A percentile compares a stretch with the other conserved stretches of the same genome.
Conservation (phyloP, 1,140 invertebrate species). For the Aphis gossypii region DNA sequence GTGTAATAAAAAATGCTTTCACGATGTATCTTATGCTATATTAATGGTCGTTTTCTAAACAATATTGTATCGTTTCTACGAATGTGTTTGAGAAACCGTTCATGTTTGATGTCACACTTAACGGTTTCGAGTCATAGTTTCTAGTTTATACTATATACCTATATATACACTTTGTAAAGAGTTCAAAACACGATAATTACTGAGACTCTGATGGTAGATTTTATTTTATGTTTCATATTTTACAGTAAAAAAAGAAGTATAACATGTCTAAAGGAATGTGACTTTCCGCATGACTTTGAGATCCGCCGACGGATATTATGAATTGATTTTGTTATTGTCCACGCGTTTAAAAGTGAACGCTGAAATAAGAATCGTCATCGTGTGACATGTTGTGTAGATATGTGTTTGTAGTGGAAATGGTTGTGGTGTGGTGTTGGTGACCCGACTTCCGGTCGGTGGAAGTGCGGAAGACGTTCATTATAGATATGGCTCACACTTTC, state of each 20-base stretch:
- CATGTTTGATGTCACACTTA: not conserved
- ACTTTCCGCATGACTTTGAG: not conserved
- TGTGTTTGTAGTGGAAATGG: not conserved
- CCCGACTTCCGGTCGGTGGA: not conserved
- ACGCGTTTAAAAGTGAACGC: not conserved
- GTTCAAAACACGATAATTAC: not conserved
- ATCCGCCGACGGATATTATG: not conserved
- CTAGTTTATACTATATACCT: not conserved
- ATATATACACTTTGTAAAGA: not conserved
- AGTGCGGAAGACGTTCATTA: not conserved
- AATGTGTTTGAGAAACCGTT: not conserved
- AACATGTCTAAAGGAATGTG: not conserved
- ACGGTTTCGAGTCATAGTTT: not conserved
- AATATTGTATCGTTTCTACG: not conserved
- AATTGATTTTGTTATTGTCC: not conserved
- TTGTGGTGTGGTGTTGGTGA: not conserved
- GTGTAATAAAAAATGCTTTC: too few species aligned
- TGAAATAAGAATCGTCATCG: not conserved
- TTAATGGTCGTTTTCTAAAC: slow-evolving; percentile 3
- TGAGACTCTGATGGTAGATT: not conserved
- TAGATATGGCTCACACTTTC: not conserved
- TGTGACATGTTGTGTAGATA: not conserved
- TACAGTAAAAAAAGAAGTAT: not conserved
- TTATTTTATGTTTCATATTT: not conserved
- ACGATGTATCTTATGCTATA: not conserved